Evolutionary conservation across 2,113 vertebrate species (phyloP), one percentile per base, ranked within the genome.

Genomic region (Mirounga angustirostris): DNA sequence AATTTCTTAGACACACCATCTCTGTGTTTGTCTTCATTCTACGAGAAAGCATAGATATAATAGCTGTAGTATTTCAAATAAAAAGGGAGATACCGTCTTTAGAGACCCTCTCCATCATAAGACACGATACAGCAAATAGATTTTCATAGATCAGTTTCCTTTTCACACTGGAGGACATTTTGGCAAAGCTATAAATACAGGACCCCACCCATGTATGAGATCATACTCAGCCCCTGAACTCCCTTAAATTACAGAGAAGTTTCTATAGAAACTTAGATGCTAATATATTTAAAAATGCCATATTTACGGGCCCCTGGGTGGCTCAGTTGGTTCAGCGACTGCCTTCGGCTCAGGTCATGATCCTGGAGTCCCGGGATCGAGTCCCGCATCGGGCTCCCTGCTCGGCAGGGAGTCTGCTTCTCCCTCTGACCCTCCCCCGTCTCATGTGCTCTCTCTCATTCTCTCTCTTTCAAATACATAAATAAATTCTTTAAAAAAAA

Each of bases 11-110:
- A 99, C 98, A 99, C 98, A 98, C 99, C 99, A 99, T 99, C 97
- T 99, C 99, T 95, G 98, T 98, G 98, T 98, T 98, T 97, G 98
- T 98, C 98, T 99, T 99, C 99, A 99, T 99, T 98, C 99, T 99
- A 81, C 28, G 69, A 98, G 52, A 98, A 98, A 98, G 88, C 6
- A 98, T 28, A 97, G 24, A 79, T 54, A 96, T 97, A 95, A 96
- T 33, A 90, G 24, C 8, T 94, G 40, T 9, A 15, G 14, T 69
- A 24, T 93, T 86, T 94, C 36, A n/a, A 97, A 97, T 7, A 89
- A 82, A 52, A 4, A 7, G 22, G 46, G 71, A 94, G 88, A 73
- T 14, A 69, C 19, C 83, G 28, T 82, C 40, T 79, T 87, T 16
- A 87, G 71, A 93, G 73, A 76, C 18, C 4, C 26, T 89, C 54